Conservation (phyloP, 2,113 vertebrate genomes). For the Anolis sagrei region DNA sequence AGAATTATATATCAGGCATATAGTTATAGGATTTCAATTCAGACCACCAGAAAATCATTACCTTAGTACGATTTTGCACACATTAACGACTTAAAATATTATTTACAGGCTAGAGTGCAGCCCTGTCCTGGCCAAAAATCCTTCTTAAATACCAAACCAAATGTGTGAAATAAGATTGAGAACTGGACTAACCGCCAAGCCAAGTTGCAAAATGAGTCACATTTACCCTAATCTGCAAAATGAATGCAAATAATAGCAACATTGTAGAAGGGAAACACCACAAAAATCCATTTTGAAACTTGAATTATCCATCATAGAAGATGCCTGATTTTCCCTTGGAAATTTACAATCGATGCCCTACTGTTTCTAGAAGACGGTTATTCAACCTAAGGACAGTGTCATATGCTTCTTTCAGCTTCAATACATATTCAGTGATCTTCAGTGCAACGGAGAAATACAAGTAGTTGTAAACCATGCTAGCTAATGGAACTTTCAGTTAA, state of each 20-base stretch:
- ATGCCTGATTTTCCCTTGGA: not conserved
- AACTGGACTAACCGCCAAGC: not conserved
- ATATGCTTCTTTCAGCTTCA: not conserved
- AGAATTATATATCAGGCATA: fast-evolving
- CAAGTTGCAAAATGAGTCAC: not conserved
- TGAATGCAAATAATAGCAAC: not conserved
- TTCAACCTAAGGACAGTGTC: not conserved
- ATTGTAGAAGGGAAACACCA: not conserved
- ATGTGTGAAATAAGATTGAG: constrained; percentile 3
- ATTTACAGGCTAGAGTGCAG: not conserved
- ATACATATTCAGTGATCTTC: not conserved
- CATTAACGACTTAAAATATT: not conserved
- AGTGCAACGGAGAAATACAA: not conserved
- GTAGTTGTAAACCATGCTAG: not conserved
- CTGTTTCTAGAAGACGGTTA: not conserved
- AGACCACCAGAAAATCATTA: constrained; percentile 25
- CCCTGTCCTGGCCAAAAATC: not conserved
- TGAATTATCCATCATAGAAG: not conserved
- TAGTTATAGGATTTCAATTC: not conserved
- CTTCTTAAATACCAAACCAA: not conserved
- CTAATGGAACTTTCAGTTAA: not conserved
- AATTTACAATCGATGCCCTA: not conserved
- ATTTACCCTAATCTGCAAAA: not conserved
- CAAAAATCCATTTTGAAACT: not conserved
- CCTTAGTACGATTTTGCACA: not conserved